Evolutionary conservation across 2,888 invertebrate genomes (phyloP).

Genomic region (Cantharis lateralis): DNA sequence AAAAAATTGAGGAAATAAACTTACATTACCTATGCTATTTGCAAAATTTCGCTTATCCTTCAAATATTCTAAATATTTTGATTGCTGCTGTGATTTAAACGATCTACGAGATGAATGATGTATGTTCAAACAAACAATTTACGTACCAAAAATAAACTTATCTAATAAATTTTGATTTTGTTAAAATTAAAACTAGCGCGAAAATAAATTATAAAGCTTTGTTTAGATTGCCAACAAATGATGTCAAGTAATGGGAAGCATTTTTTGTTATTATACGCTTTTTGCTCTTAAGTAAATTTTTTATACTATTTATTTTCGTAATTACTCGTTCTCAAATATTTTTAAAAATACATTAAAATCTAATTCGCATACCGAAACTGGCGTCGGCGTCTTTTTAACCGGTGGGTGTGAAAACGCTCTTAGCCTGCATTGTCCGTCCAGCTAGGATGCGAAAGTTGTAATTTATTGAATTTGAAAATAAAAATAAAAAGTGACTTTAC

Average conservation of each 20-base stretch:
- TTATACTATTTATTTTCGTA: not conserved
- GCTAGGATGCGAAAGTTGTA: not conserved
- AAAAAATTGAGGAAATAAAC: not conserved
- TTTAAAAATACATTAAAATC: too few species aligned
- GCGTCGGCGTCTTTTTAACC: too few species aligned
- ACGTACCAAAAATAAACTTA: conserved; percentile 14
- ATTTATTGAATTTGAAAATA: not conserved
- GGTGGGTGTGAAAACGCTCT: too few species aligned
- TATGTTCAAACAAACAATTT: conserved; percentile 9
- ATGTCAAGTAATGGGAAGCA: not conserved
- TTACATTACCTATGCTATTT: not conserved
- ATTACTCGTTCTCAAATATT: too few species aligned
- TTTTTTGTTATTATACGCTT: not conserved
- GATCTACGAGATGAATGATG: conserved; percentile 17
- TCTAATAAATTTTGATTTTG: not conserved
- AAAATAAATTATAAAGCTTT: not conserved
- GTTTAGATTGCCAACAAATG: not conserved
- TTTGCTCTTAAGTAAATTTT: not conserved
- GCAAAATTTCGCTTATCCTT: conserved; percentile 12
- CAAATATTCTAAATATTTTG: conserved; percentile 19
- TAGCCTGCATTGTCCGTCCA: too few species aligned
- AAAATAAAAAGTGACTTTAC: not conserved
- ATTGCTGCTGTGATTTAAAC: conserved; percentile 20
- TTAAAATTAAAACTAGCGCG: not conserved
- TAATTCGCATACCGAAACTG: too few species aligned